A percentile compares a stretch with the other conserved stretches of the same genome.
phyloP scores from a whole-genome alignment of 2,888 invertebrate species.

The Dinocampus coccinellae region DNA sequence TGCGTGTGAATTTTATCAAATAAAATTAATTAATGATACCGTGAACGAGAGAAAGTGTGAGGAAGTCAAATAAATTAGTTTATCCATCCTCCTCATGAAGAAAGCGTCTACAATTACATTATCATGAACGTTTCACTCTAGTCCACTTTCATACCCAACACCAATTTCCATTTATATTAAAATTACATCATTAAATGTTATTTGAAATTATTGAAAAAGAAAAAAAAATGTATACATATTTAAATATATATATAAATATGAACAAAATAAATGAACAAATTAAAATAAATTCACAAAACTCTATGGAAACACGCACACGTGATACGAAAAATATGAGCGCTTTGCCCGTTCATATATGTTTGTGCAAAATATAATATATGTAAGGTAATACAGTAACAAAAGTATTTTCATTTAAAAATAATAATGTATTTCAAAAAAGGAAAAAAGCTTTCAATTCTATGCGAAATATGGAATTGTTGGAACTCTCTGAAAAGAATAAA shows the following conservation, averaged over 20 bases:
- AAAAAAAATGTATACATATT: neutral
- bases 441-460: too few species aligned
- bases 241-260: constrained; percentile 5
- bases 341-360: neutral
- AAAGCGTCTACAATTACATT: neutral
- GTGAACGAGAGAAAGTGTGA: neutral
- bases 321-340: neutral
- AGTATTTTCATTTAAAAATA: too few species aligned
- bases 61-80: neutral
- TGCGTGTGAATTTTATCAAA: constrained; percentile 10
- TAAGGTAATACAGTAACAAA: too few species aligned
- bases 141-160: too few species aligned
- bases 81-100: neutral
- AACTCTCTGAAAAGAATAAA: too few species aligned
- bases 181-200: neutral
- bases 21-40: neutral
- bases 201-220: neutral
- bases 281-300: neutral
- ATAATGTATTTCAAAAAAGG: too few species aligned
- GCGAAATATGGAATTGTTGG: too few species aligned
- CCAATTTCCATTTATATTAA: neutral
- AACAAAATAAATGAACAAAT: neutral
- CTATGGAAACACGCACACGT: constrained; percentile 35
- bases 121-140: neutral
- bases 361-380: neutral